A percentile compares a stretch with the other conserved stretches of the same genome.
Conservation (phyloP, 2,888 invertebrate species). For the Ernsta delagoae region DNA sequence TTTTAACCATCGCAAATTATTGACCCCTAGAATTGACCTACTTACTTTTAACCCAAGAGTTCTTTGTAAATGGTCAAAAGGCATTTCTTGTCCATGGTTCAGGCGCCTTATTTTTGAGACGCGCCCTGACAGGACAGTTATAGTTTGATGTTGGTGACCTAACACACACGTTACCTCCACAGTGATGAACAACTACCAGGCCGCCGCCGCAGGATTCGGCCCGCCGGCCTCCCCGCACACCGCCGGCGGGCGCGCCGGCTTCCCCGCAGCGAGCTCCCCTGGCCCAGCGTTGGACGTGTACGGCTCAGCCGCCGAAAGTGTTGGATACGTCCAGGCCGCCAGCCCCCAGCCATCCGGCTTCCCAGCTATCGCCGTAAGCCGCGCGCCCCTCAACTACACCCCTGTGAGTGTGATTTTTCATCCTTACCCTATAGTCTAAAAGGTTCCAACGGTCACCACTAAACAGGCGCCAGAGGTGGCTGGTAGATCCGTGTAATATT, state of each 20-base stretch:
- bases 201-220: conserved; percentile 91
- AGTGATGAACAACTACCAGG: conserved; percentile 99
- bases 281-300: conserved; percentile 91
- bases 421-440: neutral
- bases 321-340: conserved; percentile 98
- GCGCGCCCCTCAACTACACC: conserved; percentile 96
- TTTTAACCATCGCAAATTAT: too few relatives aligned
- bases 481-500: too few relatives aligned
- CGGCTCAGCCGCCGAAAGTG: conserved; percentile 94
- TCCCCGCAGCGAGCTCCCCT: conserved; percentile 96
- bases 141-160: too few relatives aligned
- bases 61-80: too few relatives aligned
- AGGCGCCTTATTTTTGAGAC: too few relatives aligned
- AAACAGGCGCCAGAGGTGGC: too few relatives aligned
- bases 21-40: too few relatives aligned
- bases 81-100: too few relatives aligned
- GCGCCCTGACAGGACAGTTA: too few relatives aligned
- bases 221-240: conserved; percentile 94
- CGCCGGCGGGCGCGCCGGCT: conserved; percentile 90
- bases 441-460: too few relatives aligned
- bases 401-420: conserved; percentile 87
- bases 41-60: too few relatives aligned
- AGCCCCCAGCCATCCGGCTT: conserved; percentile 98
- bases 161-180: conserved; percentile 64
- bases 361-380: conserved; percentile 96